phyloP scores from a whole-genome alignment of 1,140 invertebrate genomes.

The Bombus cullumanus region DNA sequence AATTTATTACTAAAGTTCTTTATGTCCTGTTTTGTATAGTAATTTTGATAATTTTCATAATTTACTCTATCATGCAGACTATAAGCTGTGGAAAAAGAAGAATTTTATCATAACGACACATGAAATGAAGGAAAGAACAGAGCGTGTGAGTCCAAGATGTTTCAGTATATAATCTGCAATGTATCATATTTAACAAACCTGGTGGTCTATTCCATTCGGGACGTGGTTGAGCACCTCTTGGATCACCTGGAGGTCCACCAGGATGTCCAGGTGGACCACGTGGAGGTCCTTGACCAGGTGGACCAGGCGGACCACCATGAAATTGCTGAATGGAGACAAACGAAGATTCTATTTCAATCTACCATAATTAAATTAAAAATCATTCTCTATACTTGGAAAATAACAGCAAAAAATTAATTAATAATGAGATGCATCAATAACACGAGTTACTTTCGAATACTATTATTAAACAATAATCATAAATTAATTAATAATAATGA shows the following conservation, averaged over 20 bases:
- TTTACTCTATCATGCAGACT: conserved; percentile 51
- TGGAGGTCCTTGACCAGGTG: conserved; percentile 85
- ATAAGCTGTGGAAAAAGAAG: not conserved
- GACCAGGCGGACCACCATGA: conserved; percentile 86
- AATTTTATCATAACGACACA: conserved; percentile 8
- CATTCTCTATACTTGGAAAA: conserved; percentile 38
- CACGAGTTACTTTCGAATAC: not conserved
- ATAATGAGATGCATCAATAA: not conserved
- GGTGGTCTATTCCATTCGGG: conserved; percentile 91
- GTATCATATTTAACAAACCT: conserved; percentile 69
- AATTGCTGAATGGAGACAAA: conserved; percentile 77
- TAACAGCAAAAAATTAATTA: conserved; percentile 18
- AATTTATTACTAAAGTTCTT: conserved; percentile 25
- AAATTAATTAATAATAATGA: not conserved
- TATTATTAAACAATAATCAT: not conserved
- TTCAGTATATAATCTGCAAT: conserved; percentile 44
- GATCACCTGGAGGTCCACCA: conserved; percentile 83
- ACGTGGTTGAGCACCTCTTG: conserved; percentile 85
- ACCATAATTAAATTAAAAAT: conserved; percentile 39
- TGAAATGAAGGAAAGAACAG: conserved; percentile 5
- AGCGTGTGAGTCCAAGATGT: conserved; percentile 60
- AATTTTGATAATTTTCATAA: conserved; percentile 13
- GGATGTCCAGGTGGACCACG: conserved; percentile 84
- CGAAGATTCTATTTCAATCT: conserved; percentile 49
- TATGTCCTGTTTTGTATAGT: not conserved